phyloP scores from a whole-genome alignment of 1,140 invertebrate species.

The Delia radicum region DNA sequence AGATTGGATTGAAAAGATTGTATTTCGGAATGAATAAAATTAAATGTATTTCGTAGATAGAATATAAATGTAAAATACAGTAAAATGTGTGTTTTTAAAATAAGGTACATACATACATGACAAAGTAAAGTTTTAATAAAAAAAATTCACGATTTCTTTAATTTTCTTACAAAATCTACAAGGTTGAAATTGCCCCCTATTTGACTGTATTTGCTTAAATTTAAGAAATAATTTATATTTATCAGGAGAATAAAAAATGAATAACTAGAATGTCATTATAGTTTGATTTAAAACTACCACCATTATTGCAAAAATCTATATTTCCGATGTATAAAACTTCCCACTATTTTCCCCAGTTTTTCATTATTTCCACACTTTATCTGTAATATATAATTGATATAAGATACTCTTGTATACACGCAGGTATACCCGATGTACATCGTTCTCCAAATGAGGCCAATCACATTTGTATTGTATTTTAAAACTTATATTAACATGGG shows the following conservation, averaged over 20 bases:
- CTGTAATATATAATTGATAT: constrained; percentile 67
- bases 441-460: constrained; percentile 77
- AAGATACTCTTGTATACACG: constrained; percentile 64
- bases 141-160: too few relatives aligned
- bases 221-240: too few relatives aligned
- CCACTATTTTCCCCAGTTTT: too few relatives aligned
- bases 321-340: too few relatives aligned
- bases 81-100: not conserved
- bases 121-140: too few relatives aligned
- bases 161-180: too few relatives aligned
- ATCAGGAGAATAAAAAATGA: too few relatives aligned
- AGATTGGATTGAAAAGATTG: constrained; percentile 63
- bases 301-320: not conserved
- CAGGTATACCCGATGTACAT: constrained; percentile 74
- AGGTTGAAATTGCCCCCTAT: too few relatives aligned
- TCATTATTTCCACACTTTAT: constrained; percentile 33
- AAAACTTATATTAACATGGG: constrained; percentile 67
- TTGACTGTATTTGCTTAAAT: too few relatives aligned
- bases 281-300: too few relatives aligned
- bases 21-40: constrained; percentile 30
- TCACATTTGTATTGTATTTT: constrained; percentile 61
- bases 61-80: not conserved
- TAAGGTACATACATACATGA: too few relatives aligned
- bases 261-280: too few relatives aligned
- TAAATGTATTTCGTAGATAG: not conserved